Evolutionary conservation across 2,797 vertebrate species (phyloP).

Genomic region (Heterohyrax brucei): DNA sequence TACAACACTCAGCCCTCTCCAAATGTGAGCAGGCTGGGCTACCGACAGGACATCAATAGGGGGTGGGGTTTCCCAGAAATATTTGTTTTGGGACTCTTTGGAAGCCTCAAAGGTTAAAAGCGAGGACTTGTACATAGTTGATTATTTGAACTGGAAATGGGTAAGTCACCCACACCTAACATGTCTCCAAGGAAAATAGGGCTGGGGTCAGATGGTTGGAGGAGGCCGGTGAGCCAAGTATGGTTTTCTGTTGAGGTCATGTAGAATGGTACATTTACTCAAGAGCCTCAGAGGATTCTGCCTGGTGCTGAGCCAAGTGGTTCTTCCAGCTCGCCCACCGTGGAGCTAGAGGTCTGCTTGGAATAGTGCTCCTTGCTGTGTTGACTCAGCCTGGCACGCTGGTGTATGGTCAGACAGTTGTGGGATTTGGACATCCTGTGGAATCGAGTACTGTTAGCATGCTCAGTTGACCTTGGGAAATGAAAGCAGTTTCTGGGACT

Average conservation of each 20-base stretch:
- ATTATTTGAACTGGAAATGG: constrained; percentile 46
- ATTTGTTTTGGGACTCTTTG: neutral
- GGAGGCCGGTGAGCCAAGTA: neutral
- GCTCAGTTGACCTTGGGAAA: constrained; percentile 24
- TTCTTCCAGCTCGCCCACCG: neutral
- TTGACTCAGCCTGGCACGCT: neutral
- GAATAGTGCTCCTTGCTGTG: neutral
- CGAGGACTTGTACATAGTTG: neutral
- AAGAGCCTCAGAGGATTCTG: neutral
- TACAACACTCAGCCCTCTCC: neutral
- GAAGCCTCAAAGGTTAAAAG: neutral
- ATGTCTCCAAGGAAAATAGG: neutral
- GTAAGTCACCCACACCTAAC: neutral
- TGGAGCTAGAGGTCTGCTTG: neutral
- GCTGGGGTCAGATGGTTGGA: neutral
- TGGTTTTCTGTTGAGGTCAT: neutral
- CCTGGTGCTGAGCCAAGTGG: neutral
- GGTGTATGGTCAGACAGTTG: neutral
- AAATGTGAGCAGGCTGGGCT: neutral
- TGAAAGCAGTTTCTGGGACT: constrained; percentile 39
- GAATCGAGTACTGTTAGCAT: neutral
- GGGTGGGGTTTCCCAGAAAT: neutral
- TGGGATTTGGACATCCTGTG: neutral
- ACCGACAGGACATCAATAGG: neutral
- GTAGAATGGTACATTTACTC: neutral